A percentile compares a stretch with the other conserved stretches of the same genome.
Evolutionary conservation across 1,140 invertebrate species (phyloP).

Genomic region (Nixonia krombeini): DNA sequence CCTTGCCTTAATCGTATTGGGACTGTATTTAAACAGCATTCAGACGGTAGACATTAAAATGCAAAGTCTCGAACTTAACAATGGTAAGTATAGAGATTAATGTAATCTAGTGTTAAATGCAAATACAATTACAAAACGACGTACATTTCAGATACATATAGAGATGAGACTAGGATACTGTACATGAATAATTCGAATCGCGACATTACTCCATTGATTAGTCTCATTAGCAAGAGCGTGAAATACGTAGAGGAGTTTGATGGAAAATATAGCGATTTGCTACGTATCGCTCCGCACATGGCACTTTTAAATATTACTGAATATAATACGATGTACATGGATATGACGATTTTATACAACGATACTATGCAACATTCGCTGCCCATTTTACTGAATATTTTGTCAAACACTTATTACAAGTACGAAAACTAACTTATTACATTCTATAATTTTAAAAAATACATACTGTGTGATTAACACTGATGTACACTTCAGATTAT

Average conservation of each 20-base stretch:
- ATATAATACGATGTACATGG: slow-evolving; percentile 70
- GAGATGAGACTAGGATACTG: slow-evolving; percentile 55
- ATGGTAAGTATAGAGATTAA: slow-evolving; percentile 53
- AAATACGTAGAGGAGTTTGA: slow-evolving; percentile 74
- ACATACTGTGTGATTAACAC: too few relatives aligned
- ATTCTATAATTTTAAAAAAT: too few relatives aligned
- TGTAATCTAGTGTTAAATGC: too few relatives aligned
- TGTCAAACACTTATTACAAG: slow-evolving; percentile 81
- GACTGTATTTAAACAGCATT: slow-evolving; percentile 78
- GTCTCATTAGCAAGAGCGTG: slow-evolving; percentile 61
- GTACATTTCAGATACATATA: slow-evolving; percentile 59
- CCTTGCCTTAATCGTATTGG: slow-evolving; percentile 77
- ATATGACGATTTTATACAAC: slow-evolving; percentile 81
- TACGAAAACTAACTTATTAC: slow-evolving; percentile 50
- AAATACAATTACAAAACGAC: slow-evolving; percentile 9
- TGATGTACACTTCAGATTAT: slow-evolving; percentile 46
- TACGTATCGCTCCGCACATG: slow-evolving; percentile 76
- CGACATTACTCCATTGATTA: slow-evolving; percentile 60
- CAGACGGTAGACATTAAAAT: slow-evolving; percentile 76
- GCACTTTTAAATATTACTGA: slow-evolving; percentile 76
- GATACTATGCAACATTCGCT: slow-evolving; percentile 85
- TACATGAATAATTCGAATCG: slow-evolving; percentile 58
- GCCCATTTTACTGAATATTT: slow-evolving; percentile 81
- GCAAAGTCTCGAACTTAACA: slow-evolving; percentile 75
- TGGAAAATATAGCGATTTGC: slow-evolving; percentile 76